Base-by-base conservation (phyloP, 30 jellyfish, hydroid and myxozoan genomes). In the Cassiopea xamachana region DNA sequence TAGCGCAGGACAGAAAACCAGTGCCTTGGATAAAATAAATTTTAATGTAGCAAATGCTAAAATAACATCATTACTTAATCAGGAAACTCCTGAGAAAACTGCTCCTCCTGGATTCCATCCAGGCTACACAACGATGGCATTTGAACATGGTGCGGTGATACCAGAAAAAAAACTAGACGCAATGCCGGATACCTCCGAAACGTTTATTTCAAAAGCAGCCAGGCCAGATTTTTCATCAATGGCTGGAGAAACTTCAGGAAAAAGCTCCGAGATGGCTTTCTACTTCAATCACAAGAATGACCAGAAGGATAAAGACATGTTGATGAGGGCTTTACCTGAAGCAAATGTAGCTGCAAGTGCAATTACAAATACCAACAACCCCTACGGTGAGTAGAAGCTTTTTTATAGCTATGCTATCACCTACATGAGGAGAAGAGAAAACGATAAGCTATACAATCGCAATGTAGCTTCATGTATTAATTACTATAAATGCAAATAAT, bases 91-190 rank as follows among this genome's bases (percentile, higher is more conserved):
- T 70, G 64, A 72, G 39, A 88, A 79, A 73, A 18, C 80, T 27
- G 82, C 95, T 7, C 51, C 58, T 12, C 78, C 88, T 45, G 94
- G 88, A 27, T 87, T 87, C 43, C 94, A 67, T 87, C 94, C 94
- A 4, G 95, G 95, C 12, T 88, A 88, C 60, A 88, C 95, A 48
- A 88, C 95, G 72, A 88, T 88, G 87, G 95, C 87, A 60, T 87
- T 72, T 58, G 46, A 84, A 46, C 79, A 48, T 60, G 90, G 87
- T 13, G 90, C 86, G 15, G 90, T 69, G 49, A 18, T 70, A 68
- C 82, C 88, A 16, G 94, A 87, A 48, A 87, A 87, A 88, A 69
- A 79, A 62, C 76, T 76, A 1, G 94, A 87, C 2, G 83, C 74
- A 81, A 88, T 79, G 95, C 95, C 95, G 69, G 95, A 88, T 9